phyloP scores from a whole-genome alignment of 2,797 vertebrate species.

The Rhinophrynus dorsalis region DNA sequence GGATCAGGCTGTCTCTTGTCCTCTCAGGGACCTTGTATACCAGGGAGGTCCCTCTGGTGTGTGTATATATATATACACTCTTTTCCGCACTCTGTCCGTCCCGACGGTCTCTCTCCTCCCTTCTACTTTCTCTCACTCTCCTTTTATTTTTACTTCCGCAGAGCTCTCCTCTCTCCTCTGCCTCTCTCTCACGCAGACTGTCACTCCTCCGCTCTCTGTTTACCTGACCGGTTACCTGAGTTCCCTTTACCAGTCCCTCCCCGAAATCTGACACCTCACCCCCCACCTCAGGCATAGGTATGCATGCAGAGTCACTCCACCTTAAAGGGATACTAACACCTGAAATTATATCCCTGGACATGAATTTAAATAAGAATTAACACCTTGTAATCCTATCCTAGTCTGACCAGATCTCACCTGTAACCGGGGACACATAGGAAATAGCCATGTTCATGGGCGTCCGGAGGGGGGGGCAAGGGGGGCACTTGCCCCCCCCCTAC shows the following conservation, averaged over 20 bases:
- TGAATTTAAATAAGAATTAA: too few species aligned
- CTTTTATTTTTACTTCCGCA: not conserved
- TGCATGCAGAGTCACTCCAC: too few species aligned
- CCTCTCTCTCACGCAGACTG: not conserved
- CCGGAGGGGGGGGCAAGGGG: too few species aligned
- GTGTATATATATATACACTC: not conserved
- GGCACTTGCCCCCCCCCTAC: too few species aligned
- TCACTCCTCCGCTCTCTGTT: not conserved
- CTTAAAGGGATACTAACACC: too few species aligned
- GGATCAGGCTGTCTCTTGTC: not conserved
- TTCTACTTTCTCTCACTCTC: not conserved
- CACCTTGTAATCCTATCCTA: too few species aligned
- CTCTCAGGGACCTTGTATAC: not conserved
- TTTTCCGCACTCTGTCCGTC: not conserved
- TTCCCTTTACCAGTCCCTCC: conserved; percentile 3
- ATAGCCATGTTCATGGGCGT: too few species aligned
- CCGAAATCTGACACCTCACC: not conserved
- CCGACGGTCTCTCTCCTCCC: not conserved
- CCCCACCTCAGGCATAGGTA: not conserved
- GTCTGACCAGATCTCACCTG: too few species aligned
- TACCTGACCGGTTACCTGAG: not conserved
- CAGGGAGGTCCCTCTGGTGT: not conserved
- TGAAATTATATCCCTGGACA: too few species aligned
- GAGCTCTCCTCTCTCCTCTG: not conserved
- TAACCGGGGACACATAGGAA: too few species aligned